These are phyloP conservation scores for Andrena bicolor DNA, from an alignment of 2,888 invertebrate species.

Conservation along the genomic window DNA sequence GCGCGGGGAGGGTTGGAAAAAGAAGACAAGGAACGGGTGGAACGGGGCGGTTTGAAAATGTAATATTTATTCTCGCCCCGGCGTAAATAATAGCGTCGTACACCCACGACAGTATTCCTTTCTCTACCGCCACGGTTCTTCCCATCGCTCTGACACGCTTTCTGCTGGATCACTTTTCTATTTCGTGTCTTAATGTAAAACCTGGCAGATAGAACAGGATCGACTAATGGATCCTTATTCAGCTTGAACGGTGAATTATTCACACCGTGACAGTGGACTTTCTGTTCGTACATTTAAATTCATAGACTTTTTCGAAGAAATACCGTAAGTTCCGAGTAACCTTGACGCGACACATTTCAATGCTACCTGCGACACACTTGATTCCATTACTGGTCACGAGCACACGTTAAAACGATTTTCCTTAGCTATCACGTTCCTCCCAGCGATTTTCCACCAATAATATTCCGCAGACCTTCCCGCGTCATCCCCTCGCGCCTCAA, in stretches of 20 bases:
- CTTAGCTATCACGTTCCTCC: constrained; percentile 30
- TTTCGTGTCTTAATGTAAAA: not conserved
- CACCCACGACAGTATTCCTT: constrained; percentile 56
- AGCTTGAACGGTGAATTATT: not conserved
- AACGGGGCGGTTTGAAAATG: constrained; percentile 78
- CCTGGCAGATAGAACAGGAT: not conserved
- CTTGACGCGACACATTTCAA: not conserved
- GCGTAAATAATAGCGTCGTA: constrained; percentile 79
- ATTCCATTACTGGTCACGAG: constrained; percentile 38
- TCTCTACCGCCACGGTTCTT: constrained; percentile 32
- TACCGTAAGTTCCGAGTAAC: not conserved
- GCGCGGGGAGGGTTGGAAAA: constrained; percentile 17
- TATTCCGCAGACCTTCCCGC: constrained; percentile 23
- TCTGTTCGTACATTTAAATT: too few species aligned
- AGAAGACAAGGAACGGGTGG: constrained; percentile 29
- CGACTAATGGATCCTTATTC: not conserved
- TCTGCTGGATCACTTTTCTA: not conserved
- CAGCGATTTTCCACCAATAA: constrained; percentile 55
- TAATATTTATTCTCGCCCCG: constrained; percentile 79
- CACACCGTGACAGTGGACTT: not conserved
- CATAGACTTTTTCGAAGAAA: too few species aligned
- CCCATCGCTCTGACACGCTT: constrained; percentile 1
- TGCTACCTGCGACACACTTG: not conserved
- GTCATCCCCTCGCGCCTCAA: not conserved
- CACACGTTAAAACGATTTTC: constrained; percentile 59